Conservation (phyloP, 2,797 vertebrate genomes). For the Sciaenops ocellatus region DNA sequence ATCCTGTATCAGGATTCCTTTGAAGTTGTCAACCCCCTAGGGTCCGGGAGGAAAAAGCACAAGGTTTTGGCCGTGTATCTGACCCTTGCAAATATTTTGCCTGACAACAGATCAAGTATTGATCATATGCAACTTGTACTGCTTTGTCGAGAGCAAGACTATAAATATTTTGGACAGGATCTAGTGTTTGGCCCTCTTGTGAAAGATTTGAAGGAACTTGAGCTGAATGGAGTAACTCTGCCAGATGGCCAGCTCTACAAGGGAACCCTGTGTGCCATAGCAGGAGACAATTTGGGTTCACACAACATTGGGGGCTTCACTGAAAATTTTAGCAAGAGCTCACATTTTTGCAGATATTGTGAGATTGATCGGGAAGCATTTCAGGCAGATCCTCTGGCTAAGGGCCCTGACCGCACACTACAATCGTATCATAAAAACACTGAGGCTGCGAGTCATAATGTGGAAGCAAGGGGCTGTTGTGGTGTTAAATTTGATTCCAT, state of each 20-base stretch:
- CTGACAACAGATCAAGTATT: constrained; percentile 32
- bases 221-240: constrained; percentile 6
- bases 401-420: constrained; percentile 13
- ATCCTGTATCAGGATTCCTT: constrained; percentile 38
- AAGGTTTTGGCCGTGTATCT: neutral
- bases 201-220: constrained; percentile 31
- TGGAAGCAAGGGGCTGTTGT: neutral
- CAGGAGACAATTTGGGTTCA: constrained; percentile 45
- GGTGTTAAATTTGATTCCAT: constrained; percentile 35
- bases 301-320: constrained; percentile 35
- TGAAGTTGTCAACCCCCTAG: constrained; percentile 14
- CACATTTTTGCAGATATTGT: constrained; percentile 35
- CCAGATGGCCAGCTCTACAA: constrained; percentile 7
- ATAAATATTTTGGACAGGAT: constrained; percentile 39
- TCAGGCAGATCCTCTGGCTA: constrained; percentile 18
- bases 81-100: constrained; percentile 30
- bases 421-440: neutral
- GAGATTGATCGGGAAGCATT: constrained; percentile 16
- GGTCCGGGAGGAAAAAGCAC: neutral
- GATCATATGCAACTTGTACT: constrained; percentile 40
- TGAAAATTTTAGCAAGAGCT: constrained; percentile 34
- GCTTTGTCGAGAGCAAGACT: constrained; percentile 20
- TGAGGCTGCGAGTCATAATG: neutral
- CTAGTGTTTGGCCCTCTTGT: constrained; percentile 21
- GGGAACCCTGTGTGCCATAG: constrained; percentile 14